phyloP scores from a whole-genome alignment of 2,797 vertebrate species.

The Siniperca undulata region DNA sequence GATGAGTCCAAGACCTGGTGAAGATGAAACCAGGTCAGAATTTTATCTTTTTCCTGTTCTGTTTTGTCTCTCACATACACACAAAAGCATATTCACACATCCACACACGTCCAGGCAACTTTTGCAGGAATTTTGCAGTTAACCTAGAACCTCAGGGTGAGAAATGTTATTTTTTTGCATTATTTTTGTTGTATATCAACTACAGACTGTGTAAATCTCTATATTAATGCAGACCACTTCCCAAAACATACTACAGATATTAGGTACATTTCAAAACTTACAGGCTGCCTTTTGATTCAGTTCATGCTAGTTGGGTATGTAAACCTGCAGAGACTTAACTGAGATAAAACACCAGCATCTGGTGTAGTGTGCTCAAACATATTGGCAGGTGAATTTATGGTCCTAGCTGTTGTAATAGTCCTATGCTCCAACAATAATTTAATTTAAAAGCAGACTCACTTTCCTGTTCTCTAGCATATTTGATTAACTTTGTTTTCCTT shows the following conservation, averaged over 20 bases:
- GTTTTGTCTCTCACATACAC: background rate
- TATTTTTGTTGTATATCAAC: background rate
- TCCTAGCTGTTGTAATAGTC: background rate
- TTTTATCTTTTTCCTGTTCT: conserved; percentile 4
- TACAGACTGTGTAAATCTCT: background rate
- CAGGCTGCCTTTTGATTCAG: background rate
- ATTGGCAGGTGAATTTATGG: background rate
- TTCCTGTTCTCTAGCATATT: background rate
- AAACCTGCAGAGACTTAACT: background rate
- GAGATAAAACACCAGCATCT: background rate
- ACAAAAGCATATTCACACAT: background rate
- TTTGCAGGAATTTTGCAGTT: background rate
- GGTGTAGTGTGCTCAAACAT: background rate
- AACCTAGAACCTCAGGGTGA: background rate
- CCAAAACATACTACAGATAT: background rate
- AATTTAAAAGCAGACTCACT: background rate
- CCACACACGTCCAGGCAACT: conserved; percentile 1
- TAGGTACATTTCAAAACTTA: background rate
- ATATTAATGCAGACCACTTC: background rate
- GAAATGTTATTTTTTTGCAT: background rate
- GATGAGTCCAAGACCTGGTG: conserved; percentile 89
- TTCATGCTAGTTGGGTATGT: background rate
- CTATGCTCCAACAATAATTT: background rate
- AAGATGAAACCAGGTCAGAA: conserved; percentile 83
- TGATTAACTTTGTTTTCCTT: background rate